Evolutionary conservation across 2,797 vertebrate genomes (phyloP).

Genomic region (Urophycis tenuis): DNA sequence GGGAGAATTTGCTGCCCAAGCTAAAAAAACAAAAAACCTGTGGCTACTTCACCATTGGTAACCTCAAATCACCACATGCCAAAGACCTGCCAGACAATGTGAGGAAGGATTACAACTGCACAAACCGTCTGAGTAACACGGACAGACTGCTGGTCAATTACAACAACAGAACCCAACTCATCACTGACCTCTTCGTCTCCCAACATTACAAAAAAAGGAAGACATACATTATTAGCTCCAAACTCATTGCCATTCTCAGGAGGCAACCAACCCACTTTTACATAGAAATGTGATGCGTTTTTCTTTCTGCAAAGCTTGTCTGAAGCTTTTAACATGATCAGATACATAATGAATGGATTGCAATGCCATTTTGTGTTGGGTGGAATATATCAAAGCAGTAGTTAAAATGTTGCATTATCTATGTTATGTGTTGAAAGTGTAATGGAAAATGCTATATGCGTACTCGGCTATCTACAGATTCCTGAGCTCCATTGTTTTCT

Average conservation of each 20-base stretch:
- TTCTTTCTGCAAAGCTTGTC: neutral
- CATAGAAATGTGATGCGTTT: neutral
- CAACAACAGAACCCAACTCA: neutral
- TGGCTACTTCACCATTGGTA: conserved; percentile 6
- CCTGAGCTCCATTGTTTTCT: too few relatives aligned
- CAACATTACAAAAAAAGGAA: neutral
- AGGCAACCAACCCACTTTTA: neutral
- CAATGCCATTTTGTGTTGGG: too few relatives aligned
- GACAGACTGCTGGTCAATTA: conserved; percentile 5
- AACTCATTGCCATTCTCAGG: neutral
- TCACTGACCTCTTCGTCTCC: neutral
- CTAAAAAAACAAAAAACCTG: neutral
- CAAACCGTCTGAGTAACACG: neutral
- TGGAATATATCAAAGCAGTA: too few relatives aligned
- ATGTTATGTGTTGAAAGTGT: too few relatives aligned
- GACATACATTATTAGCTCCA: neutral
- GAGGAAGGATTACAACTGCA: neutral
- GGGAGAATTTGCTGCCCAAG: neutral
- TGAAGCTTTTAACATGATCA: neutral
- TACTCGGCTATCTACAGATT: too few relatives aligned
- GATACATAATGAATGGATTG: too few relatives aligned
- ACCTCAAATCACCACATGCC: neutral
- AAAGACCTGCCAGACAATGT: neutral
- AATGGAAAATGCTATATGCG: too few relatives aligned
- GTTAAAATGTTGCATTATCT: too few relatives aligned